Conservation (phyloP, 2,797 vertebrate species). For the Sebastes variabilis region DNA sequence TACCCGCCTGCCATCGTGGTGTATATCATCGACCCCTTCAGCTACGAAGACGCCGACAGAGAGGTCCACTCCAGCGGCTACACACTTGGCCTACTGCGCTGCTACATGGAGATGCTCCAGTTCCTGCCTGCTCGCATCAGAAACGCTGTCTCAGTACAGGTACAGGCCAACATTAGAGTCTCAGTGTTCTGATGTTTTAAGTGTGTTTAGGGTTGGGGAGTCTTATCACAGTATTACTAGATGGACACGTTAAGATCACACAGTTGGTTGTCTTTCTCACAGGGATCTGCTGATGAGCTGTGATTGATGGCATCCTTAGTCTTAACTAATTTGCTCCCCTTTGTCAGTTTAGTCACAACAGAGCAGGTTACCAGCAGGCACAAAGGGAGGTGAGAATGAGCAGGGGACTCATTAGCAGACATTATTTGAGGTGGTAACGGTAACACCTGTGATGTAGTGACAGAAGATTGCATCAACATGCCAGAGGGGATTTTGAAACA, state of each 20-base stretch:
- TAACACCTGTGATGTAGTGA: conserved; percentile 47
- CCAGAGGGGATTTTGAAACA: conserved; percentile 39
- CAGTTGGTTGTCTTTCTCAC: too few species aligned
- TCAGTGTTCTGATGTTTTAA: neutral
- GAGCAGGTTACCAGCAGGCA: conserved; percentile 15
- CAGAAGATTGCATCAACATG: conserved; percentile 52
- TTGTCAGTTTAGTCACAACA: neutral
- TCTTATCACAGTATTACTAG: neutral
- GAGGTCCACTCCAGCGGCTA: conserved; percentile 88
- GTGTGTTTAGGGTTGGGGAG: neutral
- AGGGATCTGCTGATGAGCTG: neutral
- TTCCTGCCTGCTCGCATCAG: conserved; percentile 92
- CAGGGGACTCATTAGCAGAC: conserved; percentile 60
- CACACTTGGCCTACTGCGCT: conserved; percentile 93
- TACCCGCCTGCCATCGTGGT: conserved; percentile 97
- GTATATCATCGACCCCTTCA: conserved; percentile 97
- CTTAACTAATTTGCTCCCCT: neutral
- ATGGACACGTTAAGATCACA: neutral
- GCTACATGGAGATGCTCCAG: conserved; percentile 94
- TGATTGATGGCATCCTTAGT: neutral
- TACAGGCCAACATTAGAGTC: neutral
- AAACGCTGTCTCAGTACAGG: conserved; percentile 94
- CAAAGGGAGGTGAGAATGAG: conserved; percentile 32
- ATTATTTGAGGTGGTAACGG: conserved; percentile 30
- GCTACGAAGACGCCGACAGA: conserved; percentile 91